Evolutionary conservation across 1,140 invertebrate species (phyloP).

Genomic region (Halyomorpha halys): DNA sequence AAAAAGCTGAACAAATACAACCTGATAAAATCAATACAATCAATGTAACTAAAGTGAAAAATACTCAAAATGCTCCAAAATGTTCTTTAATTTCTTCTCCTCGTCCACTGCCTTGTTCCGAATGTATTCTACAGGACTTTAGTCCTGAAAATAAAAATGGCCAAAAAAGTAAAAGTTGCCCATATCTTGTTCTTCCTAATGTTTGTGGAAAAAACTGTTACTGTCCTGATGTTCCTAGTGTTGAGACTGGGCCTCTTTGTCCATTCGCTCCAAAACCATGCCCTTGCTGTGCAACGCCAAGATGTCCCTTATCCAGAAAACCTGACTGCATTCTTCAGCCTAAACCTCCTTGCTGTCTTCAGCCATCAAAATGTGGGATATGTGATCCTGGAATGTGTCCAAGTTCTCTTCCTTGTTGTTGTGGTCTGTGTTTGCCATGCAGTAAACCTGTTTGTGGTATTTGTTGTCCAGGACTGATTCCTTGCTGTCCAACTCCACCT

Average conservation of each 20-base stretch:
- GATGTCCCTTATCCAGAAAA: background rate
- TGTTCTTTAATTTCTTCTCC: background rate
- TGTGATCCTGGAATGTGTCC: background rate
- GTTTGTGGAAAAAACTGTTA: background rate
- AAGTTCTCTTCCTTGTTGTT: background rate
- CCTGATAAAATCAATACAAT: no score
- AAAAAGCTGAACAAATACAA: background rate
- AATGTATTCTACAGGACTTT: background rate
- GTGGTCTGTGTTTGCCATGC: background rate
- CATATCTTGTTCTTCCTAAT: background rate
- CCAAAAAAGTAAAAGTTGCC: background rate
- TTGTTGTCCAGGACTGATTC: no score
- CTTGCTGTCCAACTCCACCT: no score
- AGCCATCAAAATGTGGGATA: background rate
- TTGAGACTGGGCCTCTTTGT: background rate
- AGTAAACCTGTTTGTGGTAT: no score
- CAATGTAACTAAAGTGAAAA: background rate
- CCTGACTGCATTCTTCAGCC: background rate
- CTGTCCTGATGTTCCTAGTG: background rate
- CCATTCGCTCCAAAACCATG: constrained; percentile 7
- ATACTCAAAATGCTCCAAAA: background rate
- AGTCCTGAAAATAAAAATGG: background rate
- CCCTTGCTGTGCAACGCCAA: background rate
- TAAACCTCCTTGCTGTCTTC: background rate
- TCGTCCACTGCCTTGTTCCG: background rate